Evolutionary conservation across 2,888 invertebrate genomes (phyloP), one percentile per base, ranked within the genome.

Genomic region (Pyrrhia umbra): DNA sequence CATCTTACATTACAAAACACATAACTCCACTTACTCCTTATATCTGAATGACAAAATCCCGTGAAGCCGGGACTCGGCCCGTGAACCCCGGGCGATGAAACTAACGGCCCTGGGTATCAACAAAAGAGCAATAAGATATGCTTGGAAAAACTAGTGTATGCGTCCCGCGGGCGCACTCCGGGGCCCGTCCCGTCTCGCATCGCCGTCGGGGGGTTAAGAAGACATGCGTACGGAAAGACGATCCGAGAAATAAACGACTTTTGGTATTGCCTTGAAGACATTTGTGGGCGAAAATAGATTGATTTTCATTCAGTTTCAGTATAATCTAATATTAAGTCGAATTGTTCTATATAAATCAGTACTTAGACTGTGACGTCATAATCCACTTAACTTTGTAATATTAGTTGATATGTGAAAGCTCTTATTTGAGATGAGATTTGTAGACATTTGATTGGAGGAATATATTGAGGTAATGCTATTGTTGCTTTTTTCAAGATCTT

Each of bases 101-200:
- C 91, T 94, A 95, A 95, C 94, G 91, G 90, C 87, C 92, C 89
- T 77, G 87, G 93, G 94, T 90, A 94, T 92, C 92, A 95, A 95
- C 95, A 94, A 93, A 95, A 91, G 95, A 88, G 94, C 95, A 91
- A 94, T 95, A 95, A 95, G 95, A 95, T 95, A 95, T 95, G 95
- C 95, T 93, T 90, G 93, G 93, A 93, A 94, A 93, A 95, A 95
- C 94, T 95, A 92, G 93, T 91, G 91, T 90, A 94, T 90, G 82
- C 70, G 83, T 86, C 95, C 92, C 95, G 59, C 39, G 93, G 91
- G 95, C 79, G 83, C 83, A 76, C 79, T 75, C 81, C 49, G 68
- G 79, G 80, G 84, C 85, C 85, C 83, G 84, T 59, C 75, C 75
- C 75, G 84, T 73, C 85, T 86, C 83, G 77, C 81, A 82, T 80